Conservation (phyloP, 2,888 invertebrate genomes). For the Idaea aversata region DNA sequence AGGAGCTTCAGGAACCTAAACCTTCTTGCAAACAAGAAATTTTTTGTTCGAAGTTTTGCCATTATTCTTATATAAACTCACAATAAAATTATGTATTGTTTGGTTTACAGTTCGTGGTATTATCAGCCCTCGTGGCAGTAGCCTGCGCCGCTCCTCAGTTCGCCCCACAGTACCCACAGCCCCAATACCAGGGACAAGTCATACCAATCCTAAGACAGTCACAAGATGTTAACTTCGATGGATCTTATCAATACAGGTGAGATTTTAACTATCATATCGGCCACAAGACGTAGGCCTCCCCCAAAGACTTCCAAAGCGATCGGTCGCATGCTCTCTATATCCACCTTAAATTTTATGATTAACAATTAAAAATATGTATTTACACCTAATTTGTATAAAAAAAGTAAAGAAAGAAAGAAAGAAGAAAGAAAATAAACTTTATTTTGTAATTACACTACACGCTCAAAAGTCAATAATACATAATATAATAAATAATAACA, state of each 20-base stretch:
- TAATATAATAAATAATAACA: no score
- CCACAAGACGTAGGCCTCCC: no score
- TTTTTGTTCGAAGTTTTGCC: no score
- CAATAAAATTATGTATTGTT: not conserved
- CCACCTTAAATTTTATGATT: constrained; percentile 4
- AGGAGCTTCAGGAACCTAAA: no score
- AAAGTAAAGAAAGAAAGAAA: no score
- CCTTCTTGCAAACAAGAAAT: no score
- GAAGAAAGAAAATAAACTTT: no score
- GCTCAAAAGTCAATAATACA: no score
- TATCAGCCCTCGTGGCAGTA: constrained; percentile 61
- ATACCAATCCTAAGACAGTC: constrained; percentile 82
- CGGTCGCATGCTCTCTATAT: no score
- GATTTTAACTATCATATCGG: not conserved
- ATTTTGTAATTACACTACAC: no score
- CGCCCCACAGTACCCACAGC: constrained; percentile 44
- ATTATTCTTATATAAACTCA: no score
- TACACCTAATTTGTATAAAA: not conserved
- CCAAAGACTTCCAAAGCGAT: not conserved
- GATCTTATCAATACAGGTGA: constrained; percentile 83
- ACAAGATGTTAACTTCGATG: constrained; percentile 79
- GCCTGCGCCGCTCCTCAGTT: constrained; percentile 63
- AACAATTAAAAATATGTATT: not conserved
- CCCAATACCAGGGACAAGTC: constrained; percentile 43
- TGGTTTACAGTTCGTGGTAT: constrained; percentile 57